Evolutionary conservation across 2,888 invertebrate genomes (phyloP).

Genomic region (Mycogona germanica): DNA sequence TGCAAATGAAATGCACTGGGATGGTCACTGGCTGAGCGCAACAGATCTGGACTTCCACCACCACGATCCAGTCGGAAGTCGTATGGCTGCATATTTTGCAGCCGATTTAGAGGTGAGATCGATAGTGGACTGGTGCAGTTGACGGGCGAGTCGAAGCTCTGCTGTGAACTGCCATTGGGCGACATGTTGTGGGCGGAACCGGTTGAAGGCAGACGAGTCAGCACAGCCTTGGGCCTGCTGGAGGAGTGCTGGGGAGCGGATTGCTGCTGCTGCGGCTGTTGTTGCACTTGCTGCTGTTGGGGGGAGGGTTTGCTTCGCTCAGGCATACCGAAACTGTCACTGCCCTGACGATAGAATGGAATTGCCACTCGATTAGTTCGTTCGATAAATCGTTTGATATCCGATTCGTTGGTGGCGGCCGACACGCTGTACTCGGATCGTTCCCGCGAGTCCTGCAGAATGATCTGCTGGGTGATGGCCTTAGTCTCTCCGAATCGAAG

Average conservation of each 20-base stretch:
- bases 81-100: conserved; percentile 93
- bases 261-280: conserved; percentile 29
- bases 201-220: conserved; percentile 20
- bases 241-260: conserved; percentile 30
- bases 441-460: conserved; percentile 34
- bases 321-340: conserved; percentile 22
- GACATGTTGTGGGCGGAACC: conserved; percentile 22
- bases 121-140: conserved; percentile 42
- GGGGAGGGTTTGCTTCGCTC: conserved; percentile 24
- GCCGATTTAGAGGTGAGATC: conserved; percentile 67
- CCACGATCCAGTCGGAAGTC: conserved; percentile 58
- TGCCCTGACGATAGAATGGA: conserved; percentile 21
- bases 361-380: conserved; percentile 29
- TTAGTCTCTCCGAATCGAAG: conserved; percentile 80
- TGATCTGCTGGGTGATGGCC: conserved; percentile 56
- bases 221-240: conserved; percentile 28
- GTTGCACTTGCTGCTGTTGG: conserved; percentile 32
- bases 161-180: conserved; percentile 23
- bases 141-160: conserved; percentile 21
- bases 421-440: conserved; percentile 24
- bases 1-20: conserved; percentile 1
- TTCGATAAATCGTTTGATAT: conserved; percentile 45
- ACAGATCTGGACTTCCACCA: conserved; percentile 25
- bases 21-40: conserved; percentile 35
- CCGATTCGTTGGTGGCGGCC: conserved; percentile 37